phyloP scores from a whole-genome alignment of 2,888 invertebrate species.

The Aspidapion aeneum region DNA sequence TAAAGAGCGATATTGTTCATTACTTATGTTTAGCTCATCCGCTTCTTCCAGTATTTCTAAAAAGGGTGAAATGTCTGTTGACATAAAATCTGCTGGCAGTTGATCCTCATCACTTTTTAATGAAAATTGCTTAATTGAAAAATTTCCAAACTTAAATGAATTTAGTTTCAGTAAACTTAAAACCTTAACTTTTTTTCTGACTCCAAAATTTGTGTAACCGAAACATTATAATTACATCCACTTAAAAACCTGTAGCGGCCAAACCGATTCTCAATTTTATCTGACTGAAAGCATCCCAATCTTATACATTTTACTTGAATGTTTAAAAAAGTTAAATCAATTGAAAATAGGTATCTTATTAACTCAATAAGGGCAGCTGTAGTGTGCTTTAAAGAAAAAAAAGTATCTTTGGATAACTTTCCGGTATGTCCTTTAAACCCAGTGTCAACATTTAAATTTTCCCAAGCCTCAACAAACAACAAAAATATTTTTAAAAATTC shows the following conservation, averaged over 20 bases:
- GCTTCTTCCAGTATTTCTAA: background rate
- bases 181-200: conserved; percentile 11
- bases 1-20: background rate
- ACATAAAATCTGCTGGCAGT: background rate
- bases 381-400: background rate
- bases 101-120: background rate
- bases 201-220: conserved; percentile 10
- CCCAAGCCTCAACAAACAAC: background rate
- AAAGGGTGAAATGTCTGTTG: background rate
- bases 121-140: background rate
- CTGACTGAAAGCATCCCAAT: conserved; percentile 9
- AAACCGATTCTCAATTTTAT: conserved; percentile 10
- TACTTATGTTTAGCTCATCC: background rate
- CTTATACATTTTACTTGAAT: background rate
- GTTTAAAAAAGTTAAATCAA: background rate
- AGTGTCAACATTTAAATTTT: background rate
- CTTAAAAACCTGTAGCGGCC: conserved; percentile 5
- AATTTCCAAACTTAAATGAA: background rate
- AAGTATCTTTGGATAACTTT: conserved; percentile 1
- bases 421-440: background rate
- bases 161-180: background rate
- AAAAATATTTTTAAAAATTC: background rate
- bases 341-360: background rate
- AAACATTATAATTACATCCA: conserved; percentile 9
- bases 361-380: background rate